These are phyloP conservation scores for Galleria mellonella DNA, from an alignment of 1,140 invertebrate species.

Conservation along the genomic window DNA sequence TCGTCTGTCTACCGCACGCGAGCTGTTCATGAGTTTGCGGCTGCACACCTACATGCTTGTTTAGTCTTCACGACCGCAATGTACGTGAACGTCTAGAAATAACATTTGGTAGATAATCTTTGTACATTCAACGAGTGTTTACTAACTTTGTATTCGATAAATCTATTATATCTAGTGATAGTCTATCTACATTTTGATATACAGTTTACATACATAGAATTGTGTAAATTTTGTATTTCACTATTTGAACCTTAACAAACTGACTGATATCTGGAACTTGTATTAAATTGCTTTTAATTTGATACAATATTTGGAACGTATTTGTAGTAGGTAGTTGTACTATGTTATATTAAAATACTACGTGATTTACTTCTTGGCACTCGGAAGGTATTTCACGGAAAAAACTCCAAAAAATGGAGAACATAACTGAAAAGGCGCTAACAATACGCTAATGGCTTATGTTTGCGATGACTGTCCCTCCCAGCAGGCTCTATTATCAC, in stretches of 20 bases:
- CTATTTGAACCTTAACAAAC: too few relatives aligned
- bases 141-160: too few relatives aligned
- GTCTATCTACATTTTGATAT: too few relatives aligned
- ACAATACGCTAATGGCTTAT: constrained; percentile 67
- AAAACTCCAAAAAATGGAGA: constrained; percentile 34
- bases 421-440: constrained; percentile 36
- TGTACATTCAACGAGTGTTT: not conserved
- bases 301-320: too few relatives aligned
- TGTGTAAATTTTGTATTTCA: too few relatives aligned
- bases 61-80: constrained; percentile 15
- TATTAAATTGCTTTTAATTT: too few relatives aligned
- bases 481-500: constrained; percentile 63
- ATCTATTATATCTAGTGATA: too few relatives aligned
- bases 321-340: too few relatives aligned
- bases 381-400: constrained; percentile 12
- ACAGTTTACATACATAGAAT: too few relatives aligned
- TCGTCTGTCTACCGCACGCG: constrained; percentile 38
- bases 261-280: too few relatives aligned
- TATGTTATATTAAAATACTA: too few relatives aligned
- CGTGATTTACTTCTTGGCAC: constrained; percentile 17
- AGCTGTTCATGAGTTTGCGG: constrained; percentile 22
- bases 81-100: constrained; percentile 12
- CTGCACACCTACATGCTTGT: constrained; percentile 12
- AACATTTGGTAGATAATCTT: constrained; percentile 9
- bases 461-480: constrained; percentile 61